Percentiles rank a stretch among this genome's conserved stretches.
These are phyloP conservation scores for Caenorhabditis parvicauda DNA, from an alignment of 2,888 invertebrate species.

Conservation along the genomic window DNA sequence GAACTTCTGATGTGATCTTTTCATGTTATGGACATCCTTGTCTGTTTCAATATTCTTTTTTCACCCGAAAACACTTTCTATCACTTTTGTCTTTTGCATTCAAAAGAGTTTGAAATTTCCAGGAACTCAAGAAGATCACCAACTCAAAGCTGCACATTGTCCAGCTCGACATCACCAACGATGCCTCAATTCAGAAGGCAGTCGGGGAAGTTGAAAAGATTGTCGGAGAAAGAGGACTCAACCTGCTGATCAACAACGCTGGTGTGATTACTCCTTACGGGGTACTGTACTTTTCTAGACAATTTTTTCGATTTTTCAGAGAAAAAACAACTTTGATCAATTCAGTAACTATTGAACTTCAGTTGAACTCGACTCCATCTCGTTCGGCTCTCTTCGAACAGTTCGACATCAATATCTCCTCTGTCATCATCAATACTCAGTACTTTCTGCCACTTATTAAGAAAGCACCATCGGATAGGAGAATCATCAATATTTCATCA, in stretches of 20 bases:
- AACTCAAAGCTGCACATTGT: not conserved
- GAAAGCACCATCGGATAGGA: slow-evolving; percentile 16
- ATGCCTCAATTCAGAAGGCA: slow-evolving; percentile 6
- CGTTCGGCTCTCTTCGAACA: slow-evolving; percentile 70
- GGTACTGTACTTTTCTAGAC: too few species aligned
- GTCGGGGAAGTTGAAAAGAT: slow-evolving; percentile 8
- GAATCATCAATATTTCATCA: slow-evolving; percentile 30
- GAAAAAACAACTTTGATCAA: too few species aligned
- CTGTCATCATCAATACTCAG: slow-evolving; percentile 26
- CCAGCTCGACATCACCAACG: not conserved
- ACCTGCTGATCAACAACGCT: slow-evolving; percentile 33
- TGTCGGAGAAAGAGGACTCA: slow-evolving; percentile 21
- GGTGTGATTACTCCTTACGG: slow-evolving; percentile 24
- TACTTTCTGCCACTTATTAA: slow-evolving; percentile 27
- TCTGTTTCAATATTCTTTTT: too few species aligned
- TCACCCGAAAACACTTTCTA: too few species aligned
- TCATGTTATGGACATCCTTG: too few species aligned
- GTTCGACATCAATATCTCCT: slow-evolving; percentile 73
- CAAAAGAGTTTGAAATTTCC: too few species aligned
- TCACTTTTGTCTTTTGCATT: too few species aligned
- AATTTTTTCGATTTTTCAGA: too few species aligned
- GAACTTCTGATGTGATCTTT: too few species aligned
- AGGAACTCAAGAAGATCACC: not conserved
- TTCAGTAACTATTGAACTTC: too few species aligned
- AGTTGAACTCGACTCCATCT: too few species aligned